Base-by-base conservation (phyloP, 2,888 invertebrate species). In the Torymus texanus region DNA sequence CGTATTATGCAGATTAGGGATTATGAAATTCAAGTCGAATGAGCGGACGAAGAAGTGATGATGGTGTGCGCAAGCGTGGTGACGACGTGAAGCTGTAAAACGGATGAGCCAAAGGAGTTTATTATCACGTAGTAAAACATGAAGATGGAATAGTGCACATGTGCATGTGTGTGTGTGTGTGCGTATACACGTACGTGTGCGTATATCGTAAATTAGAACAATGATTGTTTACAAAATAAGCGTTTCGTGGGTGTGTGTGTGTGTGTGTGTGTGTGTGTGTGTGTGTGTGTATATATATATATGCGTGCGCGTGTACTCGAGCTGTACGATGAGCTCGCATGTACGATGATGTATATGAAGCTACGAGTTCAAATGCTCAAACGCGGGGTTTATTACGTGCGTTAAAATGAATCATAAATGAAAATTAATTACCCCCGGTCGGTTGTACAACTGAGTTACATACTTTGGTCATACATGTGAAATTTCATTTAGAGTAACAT, bases 401-500 rank as follows among this genome's bases (percentile, higher is more conserved):
- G 65, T 79, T 77, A 77, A 81, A 81, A 79, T 79, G 81, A 81
- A 77, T 81, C 76, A 66, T 79, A 81, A 81, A 81, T 81, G 79
- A 79, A 74, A 81, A 77, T 80, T 74, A 80, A 80, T 80, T 80
- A 70, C 81, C 74, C 72, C 14, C 68, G 51, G 72, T 8, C 41
- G 41, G 41, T 5, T 41, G 72, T 81, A 81, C 81, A 77, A 74
- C 56, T 61, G 74, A 81, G 79, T 79, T 81, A 76, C 77, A 76
- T 76, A 79, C 74, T 74, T 74, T 73, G 65, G 78, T 82, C 81
- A 78, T 80, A 72, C 79, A 80, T 77, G 78, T 72, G 81, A 78
- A 80, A 82, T 80, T 82, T 80, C 81, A 82, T 82, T 80, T 80
- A 65, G 77, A 81, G 79, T 81, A 81, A 79, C 79, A 79, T 81